These are phyloP conservation scores for Lypha dubia DNA, from an alignment of 2,888 invertebrate genomes.

Conservation along the genomic window DNA sequence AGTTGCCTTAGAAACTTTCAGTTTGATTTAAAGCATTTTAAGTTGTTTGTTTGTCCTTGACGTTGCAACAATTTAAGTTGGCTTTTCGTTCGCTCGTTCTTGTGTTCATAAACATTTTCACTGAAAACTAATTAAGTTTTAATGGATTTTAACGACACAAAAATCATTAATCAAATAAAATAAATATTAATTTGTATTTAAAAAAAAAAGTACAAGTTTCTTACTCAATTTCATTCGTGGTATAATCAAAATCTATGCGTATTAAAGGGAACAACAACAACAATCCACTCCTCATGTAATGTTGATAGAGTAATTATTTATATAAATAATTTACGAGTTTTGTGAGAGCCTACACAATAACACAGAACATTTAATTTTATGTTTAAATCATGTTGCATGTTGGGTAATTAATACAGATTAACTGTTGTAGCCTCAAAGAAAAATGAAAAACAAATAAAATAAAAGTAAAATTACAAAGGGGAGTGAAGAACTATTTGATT, in stretches of 20 bases:
- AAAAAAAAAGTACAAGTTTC: not conserved
- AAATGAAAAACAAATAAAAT: slow-evolving; percentile 6
- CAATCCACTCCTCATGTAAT: not conserved
- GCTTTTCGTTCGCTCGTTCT: not conserved
- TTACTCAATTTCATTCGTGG: not conserved
- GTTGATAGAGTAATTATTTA: slow-evolving; percentile 31
- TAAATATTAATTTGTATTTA: slow-evolving; percentile 5
- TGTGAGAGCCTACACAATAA: not conserved
- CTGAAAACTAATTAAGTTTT: slow-evolving; percentile 18
- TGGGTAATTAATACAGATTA: slow-evolving; percentile 49
- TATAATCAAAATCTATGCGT: slow-evolving; percentile 5
- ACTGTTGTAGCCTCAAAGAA: not conserved
- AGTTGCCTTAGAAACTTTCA: not conserved
- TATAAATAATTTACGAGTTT: slow-evolving; percentile 2
- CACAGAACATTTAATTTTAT: not conserved
- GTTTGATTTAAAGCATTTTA: not conserved
- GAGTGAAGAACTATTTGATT: slow-evolving; percentile 36
- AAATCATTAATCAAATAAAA: slow-evolving; percentile 33
- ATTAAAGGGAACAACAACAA: no score
- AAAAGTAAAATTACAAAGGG: no score
- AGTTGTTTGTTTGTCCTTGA: not conserved
- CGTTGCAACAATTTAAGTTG: not conserved
- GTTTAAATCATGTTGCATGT: slow-evolving; percentile 37
- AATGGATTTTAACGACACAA: slow-evolving; percentile 21
- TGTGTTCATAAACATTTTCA: not conserved